Evolutionary conservation across 2,888 invertebrate genomes (phyloP).

Genomic region (Parnassius orleans): DNA sequence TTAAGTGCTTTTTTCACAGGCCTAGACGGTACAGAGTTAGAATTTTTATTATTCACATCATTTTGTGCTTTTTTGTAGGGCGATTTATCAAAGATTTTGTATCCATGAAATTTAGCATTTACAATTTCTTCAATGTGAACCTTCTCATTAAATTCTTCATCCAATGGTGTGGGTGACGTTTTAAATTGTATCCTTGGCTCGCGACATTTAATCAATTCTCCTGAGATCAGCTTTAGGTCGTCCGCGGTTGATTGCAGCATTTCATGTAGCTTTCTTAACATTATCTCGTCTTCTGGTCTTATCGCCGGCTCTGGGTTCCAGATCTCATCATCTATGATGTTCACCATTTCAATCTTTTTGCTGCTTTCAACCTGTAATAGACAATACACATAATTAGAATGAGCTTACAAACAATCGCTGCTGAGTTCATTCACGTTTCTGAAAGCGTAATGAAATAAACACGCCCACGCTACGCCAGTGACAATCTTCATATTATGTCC

Average conservation of each 20-base stretch:
- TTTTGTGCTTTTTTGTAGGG: slow-evolving; percentile 26
- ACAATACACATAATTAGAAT: neutral
- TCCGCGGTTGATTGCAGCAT: slow-evolving; percentile 75
- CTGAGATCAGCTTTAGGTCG: slow-evolving; percentile 69
- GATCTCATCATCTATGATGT: slow-evolving; percentile 67
- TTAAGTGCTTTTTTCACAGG: slow-evolving; percentile 40
- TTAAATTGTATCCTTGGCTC: slow-evolving; percentile 59
- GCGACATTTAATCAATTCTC: slow-evolving; percentile 61
- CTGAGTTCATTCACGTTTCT: no score
- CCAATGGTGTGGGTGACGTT: slow-evolving; percentile 61
- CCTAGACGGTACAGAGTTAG: slow-evolving; percentile 30
- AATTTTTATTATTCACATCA: slow-evolving; percentile 16
- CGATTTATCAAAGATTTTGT: slow-evolving; percentile 56
- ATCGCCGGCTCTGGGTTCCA: slow-evolving; percentile 69
- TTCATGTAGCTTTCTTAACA: slow-evolving; percentile 66
- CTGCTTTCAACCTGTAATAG: slow-evolving; percentile 70
- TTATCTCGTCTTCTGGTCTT: slow-evolving; percentile 71
- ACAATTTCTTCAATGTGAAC: slow-evolving; percentile 73
- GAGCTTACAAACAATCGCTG: no score
- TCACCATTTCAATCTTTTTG: slow-evolving; percentile 69
- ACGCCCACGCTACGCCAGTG: no score
- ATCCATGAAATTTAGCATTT: slow-evolving; percentile 72
- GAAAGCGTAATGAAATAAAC: no score
- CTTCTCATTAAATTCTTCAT: slow-evolving; percentile 74
- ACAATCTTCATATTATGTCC: no score